Evolutionary conservation across 2,888 invertebrate genomes (phyloP), one percentile per base, ranked within the genome.

Genomic region (Dyspetes luteomarginatus): DNA sequence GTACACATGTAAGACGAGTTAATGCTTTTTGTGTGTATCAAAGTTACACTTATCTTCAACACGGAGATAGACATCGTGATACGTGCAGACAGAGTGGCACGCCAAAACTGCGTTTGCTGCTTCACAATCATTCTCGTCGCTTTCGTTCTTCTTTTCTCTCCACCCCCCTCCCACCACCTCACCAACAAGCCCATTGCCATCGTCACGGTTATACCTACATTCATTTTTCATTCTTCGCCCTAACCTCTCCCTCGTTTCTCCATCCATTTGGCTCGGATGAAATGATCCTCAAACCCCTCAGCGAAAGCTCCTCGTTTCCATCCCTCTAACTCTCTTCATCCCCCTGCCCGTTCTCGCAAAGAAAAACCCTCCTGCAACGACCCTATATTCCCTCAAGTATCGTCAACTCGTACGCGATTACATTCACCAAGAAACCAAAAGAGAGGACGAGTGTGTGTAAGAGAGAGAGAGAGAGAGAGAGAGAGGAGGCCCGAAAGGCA

Each of bases 191-290:
- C 28, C 72, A 73, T 55, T 55, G 58, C 24, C 67, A 67, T 43
- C 58, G 30, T 62, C 65, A 36, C 69, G 55, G 36, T 43, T 81
- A 26, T 43, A 68, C 75, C 36, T 12, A 36, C 48, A 71, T 81
- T 81, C 81, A 81, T 81, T 81, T 81, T 78, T 78, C 81, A 81
- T 78, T 78, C 77, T 77, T 77, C 64, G 36, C 45, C 58, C 65
- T 64, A 64, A 52, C 73, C 22, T 45, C 36, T 41, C 19, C n/a
- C 52, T 48, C 50, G 28, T 15, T 62, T 52, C 60, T 65, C 64
- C 43, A n/a, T 64, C 69, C 68, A 81, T 81, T 81, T 81, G 81
- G 81, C 81, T 77, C 48, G 62, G 69, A 22, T 52, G 67, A 68
- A 76, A 72, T 52, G 72, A 56, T 15, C 65, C 56, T 56, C 15